Conservation (phyloP, 92 coral and sea anemone genomes). For the Siderastrea radians region DNA sequence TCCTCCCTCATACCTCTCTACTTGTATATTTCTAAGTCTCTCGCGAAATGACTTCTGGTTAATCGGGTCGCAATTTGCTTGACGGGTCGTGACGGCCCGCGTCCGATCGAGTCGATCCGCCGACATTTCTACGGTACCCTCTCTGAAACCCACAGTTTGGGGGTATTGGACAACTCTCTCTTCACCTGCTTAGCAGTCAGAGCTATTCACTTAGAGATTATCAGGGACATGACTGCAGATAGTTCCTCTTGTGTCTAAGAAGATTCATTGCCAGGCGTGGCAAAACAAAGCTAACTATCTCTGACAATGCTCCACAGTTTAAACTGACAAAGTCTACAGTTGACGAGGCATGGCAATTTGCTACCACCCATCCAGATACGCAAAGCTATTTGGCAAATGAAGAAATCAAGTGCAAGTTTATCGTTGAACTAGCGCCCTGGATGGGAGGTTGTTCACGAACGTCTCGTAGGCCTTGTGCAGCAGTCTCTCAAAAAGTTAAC, state of each 20-base stretch:
- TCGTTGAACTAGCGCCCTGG: not conserved
- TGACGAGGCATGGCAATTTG: conserved; percentile 28
- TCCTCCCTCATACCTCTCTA: no score
- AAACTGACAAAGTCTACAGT: conserved; percentile 5
- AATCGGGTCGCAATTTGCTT: no score
- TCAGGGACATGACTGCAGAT: conserved; percentile 53
- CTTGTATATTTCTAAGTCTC: no score
- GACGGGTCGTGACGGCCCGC: no score
- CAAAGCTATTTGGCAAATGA: conserved; percentile 3
- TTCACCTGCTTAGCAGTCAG: conserved; percentile 56
- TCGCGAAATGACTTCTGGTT: no score
- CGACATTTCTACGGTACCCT: no score
- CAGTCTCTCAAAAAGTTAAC: conserved; percentile 1
- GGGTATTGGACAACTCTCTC: not conserved
- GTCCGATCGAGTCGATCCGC: no score
- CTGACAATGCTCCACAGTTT: conserved; percentile 51
- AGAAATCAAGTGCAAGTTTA: not conserved
- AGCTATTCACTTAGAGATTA: conserved; percentile 50
- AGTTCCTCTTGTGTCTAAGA: conserved; percentile 47
- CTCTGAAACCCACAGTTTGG: no score
- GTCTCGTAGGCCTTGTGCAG: conserved; percentile 12
- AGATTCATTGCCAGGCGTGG: conserved; percentile 29
- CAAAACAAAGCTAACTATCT: conserved; percentile 15
- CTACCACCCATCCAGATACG: not conserved
- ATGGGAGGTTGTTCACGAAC: conserved; percentile 5